phyloP scores from a whole-genome alignment of 2,888 invertebrate genomes.

The Myathropa florea region DNA sequence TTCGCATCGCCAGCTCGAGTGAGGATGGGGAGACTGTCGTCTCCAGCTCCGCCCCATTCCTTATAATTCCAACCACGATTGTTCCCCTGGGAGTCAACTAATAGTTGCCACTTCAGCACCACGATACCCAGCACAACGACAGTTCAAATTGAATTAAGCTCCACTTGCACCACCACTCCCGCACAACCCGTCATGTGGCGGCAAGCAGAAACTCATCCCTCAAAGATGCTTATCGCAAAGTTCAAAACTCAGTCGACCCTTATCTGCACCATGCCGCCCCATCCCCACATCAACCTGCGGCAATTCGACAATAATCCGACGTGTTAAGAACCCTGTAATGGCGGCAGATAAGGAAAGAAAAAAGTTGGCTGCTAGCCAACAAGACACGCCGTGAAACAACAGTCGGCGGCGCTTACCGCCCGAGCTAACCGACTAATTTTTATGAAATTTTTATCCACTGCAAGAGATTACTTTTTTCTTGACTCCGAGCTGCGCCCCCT shows the following conservation, averaged over 20 bases:
- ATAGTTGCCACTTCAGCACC: conserved; percentile 66
- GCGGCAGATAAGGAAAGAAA: conserved; percentile 56
- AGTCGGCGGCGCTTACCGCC: background rate
- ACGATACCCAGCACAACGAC: conserved; percentile 54
- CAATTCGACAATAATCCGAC: conserved; percentile 65
- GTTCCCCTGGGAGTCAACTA: conserved; percentile 57
- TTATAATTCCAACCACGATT: conserved; percentile 63
- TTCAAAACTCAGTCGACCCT: conserved; percentile 62
- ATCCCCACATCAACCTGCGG: conserved; percentile 19
- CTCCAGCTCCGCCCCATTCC: background rate
- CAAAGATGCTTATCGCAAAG: conserved; percentile 56
- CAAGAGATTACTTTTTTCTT: conserved; percentile 51
- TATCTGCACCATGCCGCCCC: background rate
- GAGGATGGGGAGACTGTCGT: background rate
- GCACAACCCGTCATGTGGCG: background rate
- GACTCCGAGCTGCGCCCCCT: background rate
- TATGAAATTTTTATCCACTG: conserved; percentile 55
- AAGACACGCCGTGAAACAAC: conserved; percentile 7
- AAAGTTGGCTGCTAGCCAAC: conserved; percentile 61
- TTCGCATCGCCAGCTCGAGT: conserved; percentile 26
- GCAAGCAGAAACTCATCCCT: background rate
- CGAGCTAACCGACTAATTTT: conserved; percentile 65
- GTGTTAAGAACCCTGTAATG: conserved; percentile 70
- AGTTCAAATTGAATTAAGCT: conserved; percentile 66
- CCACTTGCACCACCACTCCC: conserved; percentile 34